Conservation (phyloP, 2,888 invertebrate species). For the Hyposoter didymator region DNA sequence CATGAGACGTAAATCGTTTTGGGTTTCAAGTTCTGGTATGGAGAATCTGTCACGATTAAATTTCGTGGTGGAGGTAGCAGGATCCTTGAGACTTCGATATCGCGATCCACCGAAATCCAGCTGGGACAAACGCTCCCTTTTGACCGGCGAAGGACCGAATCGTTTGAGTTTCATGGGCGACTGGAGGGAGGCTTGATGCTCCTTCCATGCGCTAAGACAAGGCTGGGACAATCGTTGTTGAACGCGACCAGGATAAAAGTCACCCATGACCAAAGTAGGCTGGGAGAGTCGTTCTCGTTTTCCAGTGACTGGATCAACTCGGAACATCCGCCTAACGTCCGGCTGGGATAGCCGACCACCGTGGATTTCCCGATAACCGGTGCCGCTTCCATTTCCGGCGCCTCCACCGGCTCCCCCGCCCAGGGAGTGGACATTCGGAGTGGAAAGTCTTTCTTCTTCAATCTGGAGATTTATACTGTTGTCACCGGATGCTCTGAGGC, state of each 20-base stretch:
- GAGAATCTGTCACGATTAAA: constrained; percentile 81
- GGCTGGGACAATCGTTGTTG: constrained; percentile 81
- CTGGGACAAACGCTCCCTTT: constrained; percentile 78
- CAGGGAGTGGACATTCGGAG: constrained; percentile 73
- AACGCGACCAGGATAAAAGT: constrained; percentile 77
- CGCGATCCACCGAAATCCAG: constrained; percentile 78
- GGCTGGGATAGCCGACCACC: constrained; percentile 74
- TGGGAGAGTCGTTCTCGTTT: constrained; percentile 80
- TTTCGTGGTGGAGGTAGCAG: constrained; percentile 67
- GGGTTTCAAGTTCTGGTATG: constrained; percentile 80
- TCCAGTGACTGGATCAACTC: constrained; percentile 71
- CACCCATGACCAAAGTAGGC: constrained; percentile 79
- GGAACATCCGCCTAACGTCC: constrained; percentile 72
- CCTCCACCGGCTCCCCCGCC: constrained; percentile 6
- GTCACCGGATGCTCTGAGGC: constrained; percentile 78
- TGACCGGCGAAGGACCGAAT: constrained; percentile 73
- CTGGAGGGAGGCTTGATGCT: constrained; percentile 67
- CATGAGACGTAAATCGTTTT: constrained; percentile 79
- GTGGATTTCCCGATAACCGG: constrained; percentile 53
- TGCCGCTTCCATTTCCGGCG: constrained; percentile 3
- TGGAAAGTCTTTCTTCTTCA: constrained; percentile 76
- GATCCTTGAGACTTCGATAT: constrained; percentile 74
- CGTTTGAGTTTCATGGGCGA: constrained; percentile 78
- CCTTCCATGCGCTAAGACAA: constrained; percentile 74
- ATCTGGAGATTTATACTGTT: constrained; percentile 76